Percentiles rank a stretch among this genome's conserved stretches.
These are phyloP conservation scores for Telmatochromis sp. DNA, from an alignment of 2,113 vertebrate genomes.

Conservation along the genomic window DNA sequence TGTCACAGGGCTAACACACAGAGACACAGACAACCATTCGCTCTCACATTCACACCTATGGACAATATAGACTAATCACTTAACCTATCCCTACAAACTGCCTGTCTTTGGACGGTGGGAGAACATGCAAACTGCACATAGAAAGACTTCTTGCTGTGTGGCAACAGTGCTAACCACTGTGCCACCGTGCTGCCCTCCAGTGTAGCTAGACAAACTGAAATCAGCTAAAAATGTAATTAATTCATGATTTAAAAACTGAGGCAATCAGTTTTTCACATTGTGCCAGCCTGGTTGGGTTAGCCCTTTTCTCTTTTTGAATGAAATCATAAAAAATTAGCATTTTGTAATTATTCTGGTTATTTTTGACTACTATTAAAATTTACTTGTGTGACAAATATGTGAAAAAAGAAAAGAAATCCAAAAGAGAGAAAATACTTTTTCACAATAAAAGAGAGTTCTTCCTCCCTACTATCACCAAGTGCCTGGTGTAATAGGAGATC, in stretches of 20 bases:
- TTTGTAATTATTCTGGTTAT: not conserved
- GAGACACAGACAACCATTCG: rapidly evolving
- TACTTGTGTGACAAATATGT: not conserved
- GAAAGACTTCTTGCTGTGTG: not conserved
- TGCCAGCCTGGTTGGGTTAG: not conserved
- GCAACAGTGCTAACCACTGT: not conserved
- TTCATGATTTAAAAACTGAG: not conserved
- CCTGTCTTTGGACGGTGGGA: not conserved
- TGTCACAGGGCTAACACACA: not conserved
- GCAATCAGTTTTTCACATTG: not conserved
- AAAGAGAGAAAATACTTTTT: not conserved
- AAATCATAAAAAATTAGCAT: not conserved
- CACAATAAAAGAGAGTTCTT: not conserved
- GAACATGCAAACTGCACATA: not conserved
- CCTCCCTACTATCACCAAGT: not conserved
- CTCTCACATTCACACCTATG: not conserved
- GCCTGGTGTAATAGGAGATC: not conserved
- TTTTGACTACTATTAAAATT: not conserved
- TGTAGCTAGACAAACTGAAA: not conserved
- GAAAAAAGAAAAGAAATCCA: not conserved
- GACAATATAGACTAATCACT: not conserved
- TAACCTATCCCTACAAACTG: not conserved
- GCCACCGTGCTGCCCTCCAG: not conserved
- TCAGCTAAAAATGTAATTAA: not conserved
- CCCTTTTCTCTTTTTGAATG: not conserved